These are phyloP conservation scores for Ophion slaviceki DNA, from an alignment of 2,888 invertebrate genomes.

Conservation along the genomic window DNA sequence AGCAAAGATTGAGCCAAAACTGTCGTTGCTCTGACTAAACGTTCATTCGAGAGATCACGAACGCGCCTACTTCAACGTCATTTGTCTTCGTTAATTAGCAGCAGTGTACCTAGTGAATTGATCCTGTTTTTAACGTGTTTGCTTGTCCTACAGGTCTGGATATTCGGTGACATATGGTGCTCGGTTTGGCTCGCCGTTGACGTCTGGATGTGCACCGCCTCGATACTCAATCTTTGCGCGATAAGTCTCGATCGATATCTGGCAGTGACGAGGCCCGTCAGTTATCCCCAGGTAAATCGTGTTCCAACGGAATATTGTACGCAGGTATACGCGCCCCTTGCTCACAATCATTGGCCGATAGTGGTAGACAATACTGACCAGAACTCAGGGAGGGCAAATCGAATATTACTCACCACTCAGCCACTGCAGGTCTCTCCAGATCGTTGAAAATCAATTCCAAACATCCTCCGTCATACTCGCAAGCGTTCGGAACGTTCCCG, in stretches of 20 bases:
- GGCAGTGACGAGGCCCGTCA: constrained; percentile 97
- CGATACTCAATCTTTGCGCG: constrained; percentile 97
- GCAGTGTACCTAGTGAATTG: neutral
- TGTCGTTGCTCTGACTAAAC: neutral
- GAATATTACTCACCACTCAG: too few relatives aligned
- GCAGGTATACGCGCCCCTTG: neutral
- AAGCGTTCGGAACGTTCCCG: too few relatives aligned
- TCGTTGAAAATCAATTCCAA: too few relatives aligned
- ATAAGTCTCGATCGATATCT: constrained; percentile 98
- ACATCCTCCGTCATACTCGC: too few relatives aligned
- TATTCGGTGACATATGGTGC: constrained; percentile 98
- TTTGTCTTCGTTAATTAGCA: too few relatives aligned
- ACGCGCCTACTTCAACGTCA: too few relatives aligned
- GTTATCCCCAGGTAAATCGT: constrained; percentile 89
- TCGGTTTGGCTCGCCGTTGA: constrained; percentile 98
- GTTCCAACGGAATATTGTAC: neutral
- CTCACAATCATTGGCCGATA: neutral
- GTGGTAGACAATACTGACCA: too few relatives aligned
- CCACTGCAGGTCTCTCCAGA: too few relatives aligned
- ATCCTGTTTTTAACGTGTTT: neutral
- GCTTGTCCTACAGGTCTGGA: constrained; percentile 91
- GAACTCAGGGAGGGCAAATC: neutral
- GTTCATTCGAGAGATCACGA: neutral
- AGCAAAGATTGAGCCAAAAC: neutral
- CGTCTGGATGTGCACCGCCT: constrained; percentile 99